Base-by-base conservation (phyloP, 2,797 vertebrate genomes). In the Zenarchopterus dispar region DNA sequence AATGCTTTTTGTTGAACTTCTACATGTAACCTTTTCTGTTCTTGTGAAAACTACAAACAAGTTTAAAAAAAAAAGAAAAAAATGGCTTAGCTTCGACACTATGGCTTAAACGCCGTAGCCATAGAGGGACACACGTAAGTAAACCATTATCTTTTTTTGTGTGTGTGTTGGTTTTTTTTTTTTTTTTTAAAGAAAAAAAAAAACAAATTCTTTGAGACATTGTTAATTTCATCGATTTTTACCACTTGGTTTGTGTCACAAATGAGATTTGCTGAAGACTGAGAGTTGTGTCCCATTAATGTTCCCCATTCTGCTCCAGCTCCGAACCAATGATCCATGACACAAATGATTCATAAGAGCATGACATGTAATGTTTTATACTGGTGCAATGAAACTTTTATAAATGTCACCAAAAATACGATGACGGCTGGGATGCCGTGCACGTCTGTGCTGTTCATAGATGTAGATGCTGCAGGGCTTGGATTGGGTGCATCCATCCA, bases 331-430 rank as follows among this genome's bases (percentile, higher is more conserved):
- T 81, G 82, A 88, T 89, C 86, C 86, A 56, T 77, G 84, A 74
- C 84, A 71, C 81, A 57, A 86, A 85, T 87, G 85, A 90, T 89
- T 89, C 87, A 90, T 84, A 84, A 78, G 79, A 77, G 75, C 52
- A 15, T 63, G 82, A 75, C 81, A 75, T 81, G 85, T 69, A 78
- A 83, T 78, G 84, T 85, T 88, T 89, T 88, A 82, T 84, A 86
- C 49, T 51, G 71, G 76, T 26, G 70, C 83, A 69, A 84, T 90
- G 65, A 88, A 91, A 92, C 72, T 84, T 90, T 91, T 84, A 88
- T 85, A 87, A 88, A 89, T 88, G 88, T 78, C 88, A 84, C 70
- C 46, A 8, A 73, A 73, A 68, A 71, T 70, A 62, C 28, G 67
- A n/a, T n/a, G n/a, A 73, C 62, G 53, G 47, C 28, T 11, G 62